A percentile compares a stretch with the other conserved stretches of the same genome.
Evolutionary conservation across 2,888 invertebrate species (phyloP).

Genomic region (Phortica magna): DNA sequence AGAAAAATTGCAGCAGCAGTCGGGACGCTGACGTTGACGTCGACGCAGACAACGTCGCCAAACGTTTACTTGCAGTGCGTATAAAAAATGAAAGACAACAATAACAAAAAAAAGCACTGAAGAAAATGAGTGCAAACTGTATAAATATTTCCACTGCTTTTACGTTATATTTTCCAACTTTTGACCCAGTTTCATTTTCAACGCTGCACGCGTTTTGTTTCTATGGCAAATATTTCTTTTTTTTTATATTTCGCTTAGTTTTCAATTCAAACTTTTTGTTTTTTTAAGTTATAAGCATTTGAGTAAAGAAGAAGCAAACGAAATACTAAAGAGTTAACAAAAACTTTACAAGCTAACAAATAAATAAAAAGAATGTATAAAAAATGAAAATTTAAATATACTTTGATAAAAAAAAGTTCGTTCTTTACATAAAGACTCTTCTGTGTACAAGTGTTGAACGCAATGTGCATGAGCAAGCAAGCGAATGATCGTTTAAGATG

Average conservation of each 20-base stretch:
- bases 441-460: background rate
- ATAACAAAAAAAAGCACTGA: too few relatives aligned
- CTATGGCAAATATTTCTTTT: constrained; percentile 43
- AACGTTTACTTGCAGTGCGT: background rate
- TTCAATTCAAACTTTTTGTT: constrained; percentile 1
- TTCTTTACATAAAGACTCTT: background rate
- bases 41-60: background rate
- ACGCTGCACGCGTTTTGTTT: constrained; percentile 39
- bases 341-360: background rate
- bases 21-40: background rate
- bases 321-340: background rate
- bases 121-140: constrained; percentile 3
- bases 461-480: background rate
- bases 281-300: background rate
- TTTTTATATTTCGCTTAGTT: constrained; percentile 38
- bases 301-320: background rate
- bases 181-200: constrained; percentile 62
- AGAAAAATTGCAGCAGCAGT: background rate
- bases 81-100: background rate
- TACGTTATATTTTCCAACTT: constrained; percentile 67
- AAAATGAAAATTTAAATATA: background rate
- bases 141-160: constrained; percentile 36
- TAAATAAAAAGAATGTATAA: background rate
- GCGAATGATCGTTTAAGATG: background rate
- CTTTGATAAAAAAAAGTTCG: background rate